Conservation (phyloP, 2,113 vertebrate genomes). For the Apaloderma vittatum region DNA sequence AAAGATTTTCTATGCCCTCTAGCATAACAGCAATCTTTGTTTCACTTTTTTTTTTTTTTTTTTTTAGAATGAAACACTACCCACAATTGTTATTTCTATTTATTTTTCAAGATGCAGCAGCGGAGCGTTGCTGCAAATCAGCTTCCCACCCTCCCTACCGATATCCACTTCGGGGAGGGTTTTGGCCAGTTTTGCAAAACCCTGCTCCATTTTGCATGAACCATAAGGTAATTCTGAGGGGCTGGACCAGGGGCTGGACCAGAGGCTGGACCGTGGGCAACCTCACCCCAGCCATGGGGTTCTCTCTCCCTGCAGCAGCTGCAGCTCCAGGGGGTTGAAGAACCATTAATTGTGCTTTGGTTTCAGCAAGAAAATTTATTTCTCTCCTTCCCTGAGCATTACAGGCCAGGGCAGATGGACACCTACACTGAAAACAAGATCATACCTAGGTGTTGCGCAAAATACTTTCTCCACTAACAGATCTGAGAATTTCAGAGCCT, state of each 20-base stretch:
- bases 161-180: not conserved
- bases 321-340: not conserved
- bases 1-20: not conserved
- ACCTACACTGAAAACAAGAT: not conserved
- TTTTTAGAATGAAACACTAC: not conserved
- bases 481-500: not conserved
- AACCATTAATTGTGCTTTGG: fast-evolving
- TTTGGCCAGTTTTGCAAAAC: not conserved
- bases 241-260: not conserved
- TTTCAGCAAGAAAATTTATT: not conserved
- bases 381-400: not conserved
- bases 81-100: not conserved
- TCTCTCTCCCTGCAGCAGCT: not conserved
- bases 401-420: not conserved
- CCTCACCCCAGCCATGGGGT: not conserved
- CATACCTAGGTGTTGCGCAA: not conserved
- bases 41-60: not conserved
- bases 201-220: not conserved
- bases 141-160: not conserved
- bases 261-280: not conserved
- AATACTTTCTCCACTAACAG: not conserved
- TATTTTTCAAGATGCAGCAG: not conserved
- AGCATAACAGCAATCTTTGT: not conserved
- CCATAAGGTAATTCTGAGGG: not conserved
- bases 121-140: not conserved